A percentile compares a stretch with the other conserved stretches of the same genome.
These are phyloP conservation scores for Scatophagus argus DNA, from an alignment of 2,113 vertebrate species.

Conservation along the genomic window DNA sequence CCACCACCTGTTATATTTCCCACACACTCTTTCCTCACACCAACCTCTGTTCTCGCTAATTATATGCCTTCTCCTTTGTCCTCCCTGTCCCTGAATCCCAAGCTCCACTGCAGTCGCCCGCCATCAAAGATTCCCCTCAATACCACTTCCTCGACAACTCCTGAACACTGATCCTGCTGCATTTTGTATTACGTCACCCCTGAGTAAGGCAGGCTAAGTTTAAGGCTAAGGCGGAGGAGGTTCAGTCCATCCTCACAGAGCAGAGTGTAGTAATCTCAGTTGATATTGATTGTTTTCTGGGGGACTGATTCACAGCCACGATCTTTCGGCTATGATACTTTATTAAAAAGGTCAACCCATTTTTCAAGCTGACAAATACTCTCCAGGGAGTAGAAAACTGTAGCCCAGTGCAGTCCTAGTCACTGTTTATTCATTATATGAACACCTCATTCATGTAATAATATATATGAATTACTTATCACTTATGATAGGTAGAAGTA, in stretches of 20 bases:
- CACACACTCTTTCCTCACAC: not conserved
- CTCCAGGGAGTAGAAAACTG: slow-evolving; percentile 6
- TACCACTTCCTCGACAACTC: not conserved
- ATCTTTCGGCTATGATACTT: not conserved
- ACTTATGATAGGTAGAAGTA: not conserved
- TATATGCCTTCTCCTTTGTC: slow-evolving; percentile 1
- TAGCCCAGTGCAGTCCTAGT: not conserved
- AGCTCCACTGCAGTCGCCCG: not conserved
- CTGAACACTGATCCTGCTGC: not conserved
- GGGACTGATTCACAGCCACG: not conserved
- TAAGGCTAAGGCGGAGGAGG: not conserved
- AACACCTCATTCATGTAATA: not conserved
- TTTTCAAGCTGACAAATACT: slow-evolving; percentile 34
- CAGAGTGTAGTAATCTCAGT: not conserved
- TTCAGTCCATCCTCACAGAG: slow-evolving; percentile 3
- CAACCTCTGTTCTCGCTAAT: not conserved
- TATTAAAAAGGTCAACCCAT: slow-evolving; percentile 43
- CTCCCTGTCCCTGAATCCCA: not conserved
- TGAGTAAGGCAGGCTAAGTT: not conserved
- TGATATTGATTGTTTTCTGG: slow-evolving; percentile 16
- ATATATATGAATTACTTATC: not conserved
- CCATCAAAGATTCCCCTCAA: not conserved
- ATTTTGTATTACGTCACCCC: not conserved
- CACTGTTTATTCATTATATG: not conserved
- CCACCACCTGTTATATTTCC: not conserved